phyloP scores from a whole-genome alignment of 1,140 invertebrate species.

The Anadara kagoshimensis region DNA sequence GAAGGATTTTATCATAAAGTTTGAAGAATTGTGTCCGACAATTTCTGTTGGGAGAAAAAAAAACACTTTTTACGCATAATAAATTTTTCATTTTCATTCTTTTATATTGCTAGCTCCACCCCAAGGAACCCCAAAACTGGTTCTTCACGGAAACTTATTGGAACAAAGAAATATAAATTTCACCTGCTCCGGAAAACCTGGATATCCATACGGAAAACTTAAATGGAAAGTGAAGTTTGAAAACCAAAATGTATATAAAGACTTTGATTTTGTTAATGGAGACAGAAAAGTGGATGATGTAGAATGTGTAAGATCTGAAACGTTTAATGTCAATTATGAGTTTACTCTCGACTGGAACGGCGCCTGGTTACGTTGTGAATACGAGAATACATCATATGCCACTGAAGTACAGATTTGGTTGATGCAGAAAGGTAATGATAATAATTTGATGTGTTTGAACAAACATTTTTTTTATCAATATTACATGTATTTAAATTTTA shows the following conservation, averaged over 20 bases:
- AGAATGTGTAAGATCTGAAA: constrained; percentile 13
- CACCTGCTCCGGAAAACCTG: constrained; percentile 23
- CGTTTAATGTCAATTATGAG: constrained; percentile 1
- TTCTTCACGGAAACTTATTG: constrained; percentile 17
- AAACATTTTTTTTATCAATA: no score
- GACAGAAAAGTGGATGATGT: constrained; percentile 9
- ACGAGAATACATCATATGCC: not conserved
- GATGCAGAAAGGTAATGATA: no score
- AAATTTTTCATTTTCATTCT: no score
- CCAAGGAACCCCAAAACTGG: constrained; percentile 9
- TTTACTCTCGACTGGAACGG: constrained; percentile 23
- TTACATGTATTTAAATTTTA: no score
- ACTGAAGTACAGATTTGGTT: constrained; percentile 25
- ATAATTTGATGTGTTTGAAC: no score
- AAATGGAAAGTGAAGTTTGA: constrained; percentile 21
- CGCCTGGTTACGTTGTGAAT: constrained; percentile 19
- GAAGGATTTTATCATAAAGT: no score
- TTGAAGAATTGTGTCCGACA: no score
- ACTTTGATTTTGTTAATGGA: constrained; percentile 15
- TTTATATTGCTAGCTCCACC: constrained; percentile 10
- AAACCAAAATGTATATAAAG: constrained; percentile 3
- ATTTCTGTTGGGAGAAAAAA: no score
- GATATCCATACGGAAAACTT: constrained; percentile 23
- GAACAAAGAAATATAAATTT: constrained; percentile 17
- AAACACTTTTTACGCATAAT: no score